These are phyloP conservation scores for Hydrolagus affinis DNA, from an alignment of 2,113 vertebrate species.

Conservation along the genomic window DNA sequence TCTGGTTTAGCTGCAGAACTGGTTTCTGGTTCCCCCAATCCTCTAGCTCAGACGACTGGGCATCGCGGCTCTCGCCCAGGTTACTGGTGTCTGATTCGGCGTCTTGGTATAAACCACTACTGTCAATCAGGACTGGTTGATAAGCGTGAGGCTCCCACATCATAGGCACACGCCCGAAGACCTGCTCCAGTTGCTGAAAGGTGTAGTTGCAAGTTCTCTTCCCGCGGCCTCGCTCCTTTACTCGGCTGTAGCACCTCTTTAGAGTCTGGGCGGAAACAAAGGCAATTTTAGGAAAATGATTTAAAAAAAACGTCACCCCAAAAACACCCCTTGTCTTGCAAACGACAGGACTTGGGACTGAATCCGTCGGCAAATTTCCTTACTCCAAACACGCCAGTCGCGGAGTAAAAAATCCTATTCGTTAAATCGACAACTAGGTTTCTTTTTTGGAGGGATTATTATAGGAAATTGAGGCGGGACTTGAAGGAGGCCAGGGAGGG, in stretches of 20 bases:
- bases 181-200: constrained; percentile 95
- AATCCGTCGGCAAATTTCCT: not conserved
- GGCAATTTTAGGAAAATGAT: not conserved
- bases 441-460: too few relatives aligned
- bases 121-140: constrained; percentile 95
- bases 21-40: constrained; percentile 92
- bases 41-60: constrained; percentile 46
- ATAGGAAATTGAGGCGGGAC: too few relatives aligned
- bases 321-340: not conserved
- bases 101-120: constrained; percentile 94
- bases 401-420: not conserved
- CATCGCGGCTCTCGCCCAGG: constrained; percentile 88
- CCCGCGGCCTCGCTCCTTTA: constrained; percentile 93
- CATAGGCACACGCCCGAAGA: constrained; percentile 78
- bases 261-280: constrained; percentile 68
- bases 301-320: not conserved
- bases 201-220: constrained; percentile 99
- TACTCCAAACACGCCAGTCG: too few relatives aligned
- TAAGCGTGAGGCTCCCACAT: constrained; percentile 96
- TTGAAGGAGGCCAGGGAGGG: too few relatives aligned
- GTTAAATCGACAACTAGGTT: too few relatives aligned
- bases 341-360: not conserved
- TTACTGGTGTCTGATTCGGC: constrained; percentile 94
- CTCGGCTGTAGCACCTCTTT: constrained; percentile 93
- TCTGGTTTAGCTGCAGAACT: constrained; percentile 46